These are phyloP conservation scores for Perca schrenkii DNA, from an alignment of 2,113 vertebrate species.

Conservation along the genomic window DNA sequence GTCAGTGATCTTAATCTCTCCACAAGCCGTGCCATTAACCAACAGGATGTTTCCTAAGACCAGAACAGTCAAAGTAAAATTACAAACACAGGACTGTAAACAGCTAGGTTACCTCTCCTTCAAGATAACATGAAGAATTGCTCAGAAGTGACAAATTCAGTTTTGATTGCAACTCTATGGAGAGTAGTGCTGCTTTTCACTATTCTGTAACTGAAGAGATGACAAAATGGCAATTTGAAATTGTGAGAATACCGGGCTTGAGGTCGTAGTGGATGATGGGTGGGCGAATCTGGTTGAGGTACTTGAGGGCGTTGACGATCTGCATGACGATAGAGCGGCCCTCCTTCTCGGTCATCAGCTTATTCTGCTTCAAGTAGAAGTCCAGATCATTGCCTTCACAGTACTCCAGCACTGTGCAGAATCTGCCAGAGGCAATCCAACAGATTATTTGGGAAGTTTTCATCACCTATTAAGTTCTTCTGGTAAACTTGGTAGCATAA, in stretches of 20 bases:
- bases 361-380: constrained; percentile 98
- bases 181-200: neutral
- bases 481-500: neutral
- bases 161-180: neutral
- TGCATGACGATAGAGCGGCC: constrained; percentile 97
- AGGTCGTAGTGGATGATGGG: constrained; percentile 98
- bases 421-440: constrained; percentile 78
- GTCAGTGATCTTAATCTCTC: constrained; percentile 97
- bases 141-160: neutral
- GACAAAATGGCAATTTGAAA: neutral
- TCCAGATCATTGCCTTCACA: constrained; percentile 97
- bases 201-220: neutral
- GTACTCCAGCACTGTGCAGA: constrained; percentile 98
- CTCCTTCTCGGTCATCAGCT: constrained; percentile 95
- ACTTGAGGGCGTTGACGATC: constrained; percentile 97
- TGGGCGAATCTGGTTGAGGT: constrained; percentile 97
- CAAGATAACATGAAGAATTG: neutral
- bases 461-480: neutral
- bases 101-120: neutral
- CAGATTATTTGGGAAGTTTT: neutral
- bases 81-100: neutral
- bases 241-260: constrained; percentile 90
- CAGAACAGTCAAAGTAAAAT: neutral
- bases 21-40: constrained; percentile 95
- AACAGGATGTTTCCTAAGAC: constrained; percentile 93